phyloP scores from a whole-genome alignment of 23 tunicate species.

The Halocynthia aurantium region DNA sequence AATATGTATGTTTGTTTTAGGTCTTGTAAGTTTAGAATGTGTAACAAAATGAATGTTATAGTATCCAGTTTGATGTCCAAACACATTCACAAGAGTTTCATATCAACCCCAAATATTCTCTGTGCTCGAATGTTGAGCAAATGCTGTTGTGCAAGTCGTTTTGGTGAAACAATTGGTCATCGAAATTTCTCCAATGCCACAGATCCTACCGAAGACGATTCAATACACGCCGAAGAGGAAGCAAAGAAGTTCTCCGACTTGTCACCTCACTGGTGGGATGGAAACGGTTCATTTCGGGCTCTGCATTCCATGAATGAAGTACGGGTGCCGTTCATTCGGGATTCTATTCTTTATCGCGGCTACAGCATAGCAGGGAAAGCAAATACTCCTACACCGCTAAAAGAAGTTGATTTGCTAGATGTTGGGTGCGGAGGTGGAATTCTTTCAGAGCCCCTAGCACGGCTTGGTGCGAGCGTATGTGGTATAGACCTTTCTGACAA shows the following conservation, averaged over 20 bases:
- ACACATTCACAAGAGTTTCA: no score
- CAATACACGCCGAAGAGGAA: neutral
- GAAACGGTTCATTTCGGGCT: conserved; percentile 56
- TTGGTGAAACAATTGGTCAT: neutral
- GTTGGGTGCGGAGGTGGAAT: conserved; percentile 99
- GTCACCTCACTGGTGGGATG: conserved; percentile 65
- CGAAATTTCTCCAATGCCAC: neutral
- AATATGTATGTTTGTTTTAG: no score
- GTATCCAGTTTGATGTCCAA: no score
- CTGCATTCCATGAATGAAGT: conserved; percentile 80
- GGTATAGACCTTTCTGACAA: conserved; percentile 75
- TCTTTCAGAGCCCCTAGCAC: conserved; percentile 78
- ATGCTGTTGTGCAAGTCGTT: neutral
- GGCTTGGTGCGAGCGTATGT: conserved; percentile 85
- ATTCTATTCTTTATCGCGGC: conserved; percentile 61
- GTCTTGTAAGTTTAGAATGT: no score
- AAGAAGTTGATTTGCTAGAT: conserved; percentile 66
- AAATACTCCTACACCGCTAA: conserved; percentile 43
- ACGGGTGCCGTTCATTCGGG: conserved; percentile 91
- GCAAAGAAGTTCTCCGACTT: conserved; percentile 9
- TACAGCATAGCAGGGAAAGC: conserved; percentile 15
- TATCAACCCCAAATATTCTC: no score
- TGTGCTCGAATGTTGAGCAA: neutral
- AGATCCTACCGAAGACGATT: neutral
- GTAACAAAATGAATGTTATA: no score